Evolutionary conservation across 2,797 vertebrate species (phyloP).

Genomic region (Glossophaga mutica): DNA sequence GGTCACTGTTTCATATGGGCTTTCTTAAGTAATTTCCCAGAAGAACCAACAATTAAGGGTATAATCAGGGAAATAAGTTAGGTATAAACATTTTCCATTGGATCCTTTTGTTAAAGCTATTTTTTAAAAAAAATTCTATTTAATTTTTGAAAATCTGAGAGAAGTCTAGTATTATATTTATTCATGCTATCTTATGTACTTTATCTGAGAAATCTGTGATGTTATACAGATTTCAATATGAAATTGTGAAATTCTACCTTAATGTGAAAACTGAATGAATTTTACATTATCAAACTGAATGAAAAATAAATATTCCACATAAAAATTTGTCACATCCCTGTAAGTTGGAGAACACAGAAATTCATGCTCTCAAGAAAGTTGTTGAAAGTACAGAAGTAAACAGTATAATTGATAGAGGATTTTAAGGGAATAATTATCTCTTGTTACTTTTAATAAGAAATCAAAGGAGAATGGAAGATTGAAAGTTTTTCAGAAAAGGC

Average conservation of each 20-base stretch:
- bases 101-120: background rate
- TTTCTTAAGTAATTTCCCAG: background rate
- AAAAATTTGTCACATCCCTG: background rate
- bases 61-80: background rate
- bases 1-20: background rate
- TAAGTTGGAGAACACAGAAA: background rate
- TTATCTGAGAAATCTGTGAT: background rate
- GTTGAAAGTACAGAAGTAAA: background rate
- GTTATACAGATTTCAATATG: background rate
- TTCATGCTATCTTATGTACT: background rate
- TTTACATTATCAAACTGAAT: background rate
- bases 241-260: background rate
- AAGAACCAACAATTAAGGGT: background rate
- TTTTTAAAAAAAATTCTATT: background rate
- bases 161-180: background rate
- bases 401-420: background rate
- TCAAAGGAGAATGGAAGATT: background rate
- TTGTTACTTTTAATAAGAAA: conserved; percentile 41
- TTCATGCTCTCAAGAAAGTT: background rate
- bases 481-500: conserved; percentile 17
- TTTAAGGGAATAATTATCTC: conserved; percentile 22
- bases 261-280: conserved; percentile 30
- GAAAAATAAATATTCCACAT: background rate
- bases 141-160: conserved; percentile 12
- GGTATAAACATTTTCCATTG: background rate